These are phyloP conservation scores for Agrilus mali DNA, from an alignment of 2,888 invertebrate genomes.

Conservation along the genomic window DNA sequence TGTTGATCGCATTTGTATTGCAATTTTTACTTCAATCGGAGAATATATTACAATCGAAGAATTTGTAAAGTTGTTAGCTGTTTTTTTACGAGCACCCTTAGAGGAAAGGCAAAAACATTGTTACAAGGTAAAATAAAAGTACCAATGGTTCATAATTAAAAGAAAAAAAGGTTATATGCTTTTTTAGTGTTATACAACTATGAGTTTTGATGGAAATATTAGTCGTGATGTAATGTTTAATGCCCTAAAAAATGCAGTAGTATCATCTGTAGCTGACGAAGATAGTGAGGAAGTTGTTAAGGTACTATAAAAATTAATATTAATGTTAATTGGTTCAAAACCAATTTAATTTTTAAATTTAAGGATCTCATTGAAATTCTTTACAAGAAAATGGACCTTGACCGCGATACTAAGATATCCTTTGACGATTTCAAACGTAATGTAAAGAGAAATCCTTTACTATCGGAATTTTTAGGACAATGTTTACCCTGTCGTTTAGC, in stretches of 20 bases:
- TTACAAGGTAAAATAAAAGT: slow-evolving; percentile 48
- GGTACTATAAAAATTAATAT: slow-evolving; percentile 23
- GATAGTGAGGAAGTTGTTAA: slow-evolving; percentile 56
- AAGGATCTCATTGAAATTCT: slow-evolving; percentile 63
- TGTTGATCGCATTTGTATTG: slow-evolving; percentile 46
- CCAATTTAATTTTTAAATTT: slow-evolving; percentile 10
- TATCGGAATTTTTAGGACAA: slow-evolving; percentile 61
- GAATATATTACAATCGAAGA: slow-evolving; percentile 40
- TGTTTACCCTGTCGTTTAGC: slow-evolving; percentile 52
- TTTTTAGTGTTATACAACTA: too few species aligned
- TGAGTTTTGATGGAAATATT: background rate
- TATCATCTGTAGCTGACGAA: slow-evolving; percentile 52
- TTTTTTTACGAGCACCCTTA: slow-evolving; percentile 52
- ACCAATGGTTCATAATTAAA: slow-evolving; percentile 2
- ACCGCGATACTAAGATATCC: slow-evolving; percentile 61
- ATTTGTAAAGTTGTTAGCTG: slow-evolving; percentile 54
- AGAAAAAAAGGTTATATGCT: too few species aligned
- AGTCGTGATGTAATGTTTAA: background rate
- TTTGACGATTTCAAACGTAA: slow-evolving; percentile 52
- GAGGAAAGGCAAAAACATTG: slow-evolving; percentile 56
- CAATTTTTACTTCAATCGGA: slow-evolving; percentile 47
- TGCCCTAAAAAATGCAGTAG: slow-evolving; percentile 13
- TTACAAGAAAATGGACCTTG: slow-evolving; percentile 60
- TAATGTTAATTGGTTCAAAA: slow-evolving; percentile 8
- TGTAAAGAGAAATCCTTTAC: slow-evolving; percentile 48